phyloP scores from a whole-genome alignment of 2,797 vertebrate species.

The Tapirus indicus region DNA sequence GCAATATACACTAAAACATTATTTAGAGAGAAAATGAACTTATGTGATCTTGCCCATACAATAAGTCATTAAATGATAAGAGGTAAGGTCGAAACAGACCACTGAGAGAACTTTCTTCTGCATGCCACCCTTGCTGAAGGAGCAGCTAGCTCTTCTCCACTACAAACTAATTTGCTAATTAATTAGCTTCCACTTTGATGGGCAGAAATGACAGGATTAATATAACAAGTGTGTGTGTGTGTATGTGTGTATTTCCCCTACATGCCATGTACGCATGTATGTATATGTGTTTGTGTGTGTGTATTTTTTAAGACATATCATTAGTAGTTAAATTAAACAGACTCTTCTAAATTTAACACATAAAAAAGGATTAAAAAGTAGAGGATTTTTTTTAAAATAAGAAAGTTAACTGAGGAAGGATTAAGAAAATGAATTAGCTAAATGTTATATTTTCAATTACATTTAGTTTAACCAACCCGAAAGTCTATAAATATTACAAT shows the following conservation, averaged over 20 bases:
- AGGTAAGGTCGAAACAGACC: not conserved
- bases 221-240: not conserved
- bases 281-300: not conserved
- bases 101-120: not conserved
- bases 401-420: conserved; percentile 48
- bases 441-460: conserved; percentile 64
- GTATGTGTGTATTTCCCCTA: not conserved
- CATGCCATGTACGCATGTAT: not conserved
- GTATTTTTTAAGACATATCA: not conserved
- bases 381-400: not conserved
- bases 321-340: not conserved
- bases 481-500: conserved; percentile 56
- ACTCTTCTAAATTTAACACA: not conserved
- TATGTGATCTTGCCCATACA: not conserved
- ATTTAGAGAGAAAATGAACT: conserved; percentile 7
- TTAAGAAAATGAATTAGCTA: conserved; percentile 48
- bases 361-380: not conserved
- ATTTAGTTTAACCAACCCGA: conserved; percentile 49
- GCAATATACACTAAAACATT: not conserved
- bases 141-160: not conserved
- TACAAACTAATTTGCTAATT: not conserved
- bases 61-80: not conserved
- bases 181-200: not conserved
- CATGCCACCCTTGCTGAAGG: not conserved
- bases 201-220: not conserved